Evolutionary conservation across 2,888 invertebrate species (phyloP).

Genomic region (Abrostola triplasia): DNA sequence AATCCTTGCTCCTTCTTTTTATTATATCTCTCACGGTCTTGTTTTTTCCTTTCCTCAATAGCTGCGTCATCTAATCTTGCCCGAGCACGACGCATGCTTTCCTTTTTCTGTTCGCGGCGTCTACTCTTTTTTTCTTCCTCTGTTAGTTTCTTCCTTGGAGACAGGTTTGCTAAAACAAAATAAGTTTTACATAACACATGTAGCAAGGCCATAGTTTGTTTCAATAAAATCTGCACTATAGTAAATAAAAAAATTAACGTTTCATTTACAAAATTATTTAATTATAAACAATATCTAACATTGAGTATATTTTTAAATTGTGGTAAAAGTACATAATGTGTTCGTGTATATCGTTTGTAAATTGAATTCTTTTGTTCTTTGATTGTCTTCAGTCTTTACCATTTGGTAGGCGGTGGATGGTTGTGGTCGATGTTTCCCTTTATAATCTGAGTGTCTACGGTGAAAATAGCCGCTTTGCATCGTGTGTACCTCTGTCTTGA

Average conservation of each 20-base stretch:
- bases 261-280: no score
- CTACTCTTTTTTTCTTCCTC: conserved; percentile 34
- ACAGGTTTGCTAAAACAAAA: conserved; percentile 4
- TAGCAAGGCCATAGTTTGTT: no score
- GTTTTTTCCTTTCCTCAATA: conserved; percentile 28
- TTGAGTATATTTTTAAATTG: no score
- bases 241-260: no score
- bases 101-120: conserved; percentile 39
- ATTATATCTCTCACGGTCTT: conserved; percentile 28
- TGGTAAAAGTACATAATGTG: no score
- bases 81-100: conserved; percentile 33
- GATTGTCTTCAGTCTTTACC: conserved; percentile 21
- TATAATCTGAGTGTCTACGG: conserved; percentile 13
- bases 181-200: conserved; percentile 13
- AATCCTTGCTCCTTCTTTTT: conserved; percentile 33
- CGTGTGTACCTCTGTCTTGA: conserved; percentile 21
- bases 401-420: conserved; percentile 26
- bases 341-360: no score
- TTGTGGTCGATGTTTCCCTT: conserved; percentile 19
- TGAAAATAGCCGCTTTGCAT: conserved; percentile 28
- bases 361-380: background rate
- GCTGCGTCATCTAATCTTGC: conserved; percentile 24
- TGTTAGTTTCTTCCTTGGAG: conserved; percentile 18
- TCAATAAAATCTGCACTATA: no score
- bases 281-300: no score